Conservation (phyloP, 2,888 invertebrate genomes). For the Polydrusus tereticollis region DNA sequence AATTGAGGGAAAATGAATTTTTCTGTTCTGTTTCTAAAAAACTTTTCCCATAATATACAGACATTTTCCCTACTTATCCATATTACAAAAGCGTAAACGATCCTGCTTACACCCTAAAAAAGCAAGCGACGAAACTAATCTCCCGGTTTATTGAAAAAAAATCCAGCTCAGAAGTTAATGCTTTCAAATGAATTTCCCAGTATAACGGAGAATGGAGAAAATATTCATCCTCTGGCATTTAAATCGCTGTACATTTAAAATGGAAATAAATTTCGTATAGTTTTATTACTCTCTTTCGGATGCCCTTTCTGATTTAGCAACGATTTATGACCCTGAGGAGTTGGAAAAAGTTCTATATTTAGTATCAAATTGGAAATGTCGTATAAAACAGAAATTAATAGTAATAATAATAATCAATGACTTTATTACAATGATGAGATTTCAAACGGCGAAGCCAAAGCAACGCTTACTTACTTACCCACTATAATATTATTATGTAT, state of each 20-base stretch:
- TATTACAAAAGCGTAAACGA: not conserved
- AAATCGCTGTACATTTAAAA: slow-evolving; percentile 34
- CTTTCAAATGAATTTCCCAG: slow-evolving; percentile 9
- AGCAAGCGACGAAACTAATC: slow-evolving; percentile 20
- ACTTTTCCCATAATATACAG: no score
- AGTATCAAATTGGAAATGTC: no score
- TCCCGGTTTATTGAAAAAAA: not conserved
- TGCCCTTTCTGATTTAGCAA: slow-evolving; percentile 6
- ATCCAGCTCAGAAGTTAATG: not conserved
- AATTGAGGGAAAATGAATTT: no score
- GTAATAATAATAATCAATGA: no score
- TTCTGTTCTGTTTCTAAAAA: no score
- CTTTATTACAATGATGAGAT: no score
- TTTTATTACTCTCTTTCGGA: slow-evolving; percentile 30
- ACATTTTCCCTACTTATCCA: no score
- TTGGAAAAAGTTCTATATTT: not conserved
- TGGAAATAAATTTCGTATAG: slow-evolving; percentile 36
- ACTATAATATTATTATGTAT: no score
- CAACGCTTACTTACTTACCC: no score
- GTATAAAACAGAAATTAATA: no score
- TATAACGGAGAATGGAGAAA: slow-evolving; percentile 15
- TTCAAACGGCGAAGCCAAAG: no score
- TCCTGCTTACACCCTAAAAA: not conserved
- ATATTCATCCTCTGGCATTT: slow-evolving; percentile 31
- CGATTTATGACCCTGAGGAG: slow-evolving; percentile 24